phyloP scores from a whole-genome alignment of 1,140 invertebrate species.

The Gonatopus flavifemur region DNA sequence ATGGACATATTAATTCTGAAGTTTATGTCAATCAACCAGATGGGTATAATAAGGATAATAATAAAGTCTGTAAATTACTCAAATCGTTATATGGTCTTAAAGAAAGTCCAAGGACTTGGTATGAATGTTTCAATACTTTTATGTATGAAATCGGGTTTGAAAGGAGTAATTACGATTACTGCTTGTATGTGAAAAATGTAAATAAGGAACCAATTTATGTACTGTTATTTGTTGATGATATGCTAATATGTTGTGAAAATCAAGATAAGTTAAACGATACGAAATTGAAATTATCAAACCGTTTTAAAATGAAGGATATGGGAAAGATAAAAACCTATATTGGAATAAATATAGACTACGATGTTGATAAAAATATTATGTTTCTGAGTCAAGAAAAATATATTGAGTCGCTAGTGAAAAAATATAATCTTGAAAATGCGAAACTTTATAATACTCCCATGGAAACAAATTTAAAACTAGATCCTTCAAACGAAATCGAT shows the following conservation, averaged over 20 bases:
- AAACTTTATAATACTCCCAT: constrained; percentile 36
- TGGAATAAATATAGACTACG: constrained; percentile 38
- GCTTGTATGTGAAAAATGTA: constrained; percentile 22
- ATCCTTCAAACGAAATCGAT: neutral
- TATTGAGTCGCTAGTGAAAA: constrained; percentile 45
- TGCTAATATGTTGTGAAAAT: constrained; percentile 11
- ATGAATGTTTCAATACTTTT: constrained; percentile 39
- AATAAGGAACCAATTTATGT: constrained; percentile 24
- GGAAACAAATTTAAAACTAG: constrained; percentile 42
- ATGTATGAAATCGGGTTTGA: constrained; percentile 6
- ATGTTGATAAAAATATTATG: constrained; percentile 29
- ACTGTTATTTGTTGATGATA: constrained; percentile 21
- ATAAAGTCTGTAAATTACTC: constrained; percentile 31
- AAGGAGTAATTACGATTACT: constrained; percentile 16
- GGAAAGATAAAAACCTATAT: constrained; percentile 32
- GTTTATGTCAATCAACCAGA: constrained; percentile 49
- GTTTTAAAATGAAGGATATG: constrained; percentile 41
- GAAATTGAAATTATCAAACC: constrained; percentile 34
- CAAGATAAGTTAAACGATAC: constrained; percentile 28
- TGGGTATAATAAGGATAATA: constrained; percentile 35
- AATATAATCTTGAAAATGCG: constrained; percentile 38
- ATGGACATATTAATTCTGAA: constrained; percentile 46
- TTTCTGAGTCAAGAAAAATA: constrained; percentile 44
- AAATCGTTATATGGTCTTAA: constrained; percentile 32
- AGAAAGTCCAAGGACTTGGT: constrained; percentile 32